Conservation (phyloP, 2,797 vertebrate species). For the Lacerta agilis region DNA sequence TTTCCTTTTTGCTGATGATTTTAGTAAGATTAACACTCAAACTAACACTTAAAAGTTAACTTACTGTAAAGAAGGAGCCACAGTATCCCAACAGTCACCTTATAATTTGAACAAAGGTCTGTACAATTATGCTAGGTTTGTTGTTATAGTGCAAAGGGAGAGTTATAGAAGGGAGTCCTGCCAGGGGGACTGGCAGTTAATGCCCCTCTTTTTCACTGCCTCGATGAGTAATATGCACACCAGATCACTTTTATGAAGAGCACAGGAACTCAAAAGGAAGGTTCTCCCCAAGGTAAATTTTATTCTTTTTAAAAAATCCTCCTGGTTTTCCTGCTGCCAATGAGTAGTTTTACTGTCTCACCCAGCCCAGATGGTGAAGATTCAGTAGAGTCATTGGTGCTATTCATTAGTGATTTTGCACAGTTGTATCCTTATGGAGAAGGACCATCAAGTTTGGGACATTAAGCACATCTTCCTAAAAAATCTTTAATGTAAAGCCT, state of each 20-base stretch:
- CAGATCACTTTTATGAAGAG: neutral
- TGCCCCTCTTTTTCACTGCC: neutral
- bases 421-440: neutral
- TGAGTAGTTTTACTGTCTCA: neutral
- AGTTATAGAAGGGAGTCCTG: neutral
- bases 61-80: neutral
- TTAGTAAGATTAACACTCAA: neutral
- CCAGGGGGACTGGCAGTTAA: neutral
- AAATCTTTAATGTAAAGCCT: neutral
- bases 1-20: neutral
- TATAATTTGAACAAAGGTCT: neutral
- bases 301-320: neutral
- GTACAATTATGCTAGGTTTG: neutral
- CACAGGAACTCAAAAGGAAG: neutral
- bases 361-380: neutral
- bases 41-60: neutral
- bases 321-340: neutral
- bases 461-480: neutral
- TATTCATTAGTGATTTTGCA: neutral
- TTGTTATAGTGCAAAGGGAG: neutral
- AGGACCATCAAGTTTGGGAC: neutral
- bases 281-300: neutral
- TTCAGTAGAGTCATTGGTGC: neutral
- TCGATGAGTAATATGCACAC: neutral
- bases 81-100: neutral